These are phyloP conservation scores for Drosophila novamexicana DNA, from an alignment of 1,140 invertebrate genomes.

Conservation along the genomic window DNA sequence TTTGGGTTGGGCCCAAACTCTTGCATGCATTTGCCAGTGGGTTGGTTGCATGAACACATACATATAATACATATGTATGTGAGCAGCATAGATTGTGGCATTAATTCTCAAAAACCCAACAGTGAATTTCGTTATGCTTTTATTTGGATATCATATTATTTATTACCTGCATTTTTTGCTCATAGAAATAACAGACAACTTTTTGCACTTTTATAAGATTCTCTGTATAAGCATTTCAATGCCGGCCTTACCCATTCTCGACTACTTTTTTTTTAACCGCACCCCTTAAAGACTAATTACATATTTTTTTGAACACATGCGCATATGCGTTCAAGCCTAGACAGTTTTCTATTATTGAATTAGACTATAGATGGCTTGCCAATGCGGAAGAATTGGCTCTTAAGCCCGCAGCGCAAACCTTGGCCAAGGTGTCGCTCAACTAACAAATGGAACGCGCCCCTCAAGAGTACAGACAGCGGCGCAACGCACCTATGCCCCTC, in stretches of 20 bases:
- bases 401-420: background rate
- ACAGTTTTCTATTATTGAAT: slow-evolving; percentile 7
- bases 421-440: slow-evolving; percentile 20
- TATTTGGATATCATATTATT: background rate
- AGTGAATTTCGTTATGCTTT: background rate
- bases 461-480: background rate
- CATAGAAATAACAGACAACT: background rate
- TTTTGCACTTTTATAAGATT: background rate
- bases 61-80: background rate
- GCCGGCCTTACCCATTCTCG: slow-evolving; percentile 2
- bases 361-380: background rate
- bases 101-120: background rate
- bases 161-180: background rate
- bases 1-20: slow-evolving; percentile 36
- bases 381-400: slow-evolving; percentile 39
- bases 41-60: background rate
- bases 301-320: background rate
- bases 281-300: slow-evolving; percentile 36
- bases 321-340: slow-evolving; percentile 23
- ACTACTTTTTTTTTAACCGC: slow-evolving; percentile 3
- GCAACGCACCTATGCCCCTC: background rate
- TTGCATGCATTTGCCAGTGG: background rate
- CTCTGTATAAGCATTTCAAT: slow-evolving; percentile 1
- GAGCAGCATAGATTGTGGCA: background rate
- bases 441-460: slow-evolving; percentile 47